Conservation (phyloP, 2,888 invertebrate genomes). For the Melitaea athalia region DNA sequence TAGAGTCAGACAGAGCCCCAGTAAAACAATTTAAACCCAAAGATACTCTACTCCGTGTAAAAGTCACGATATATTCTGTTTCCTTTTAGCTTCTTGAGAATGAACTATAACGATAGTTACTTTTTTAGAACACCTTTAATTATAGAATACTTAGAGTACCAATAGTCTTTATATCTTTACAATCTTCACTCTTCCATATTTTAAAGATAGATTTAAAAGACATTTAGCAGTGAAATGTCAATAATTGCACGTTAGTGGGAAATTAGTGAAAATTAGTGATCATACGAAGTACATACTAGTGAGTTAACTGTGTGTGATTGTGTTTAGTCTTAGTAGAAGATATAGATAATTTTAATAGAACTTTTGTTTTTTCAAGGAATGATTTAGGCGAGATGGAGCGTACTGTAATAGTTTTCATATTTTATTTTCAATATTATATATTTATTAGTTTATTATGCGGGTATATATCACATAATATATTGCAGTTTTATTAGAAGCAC, state of each 20-base stretch:
- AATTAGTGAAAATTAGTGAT: conserved; percentile 60
- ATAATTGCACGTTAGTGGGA: conserved; percentile 71
- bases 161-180: conserved; percentile 60
- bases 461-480: conserved; percentile 38
- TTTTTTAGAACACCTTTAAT: conserved; percentile 49
- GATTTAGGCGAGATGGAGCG: conserved; percentile 70
- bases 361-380: conserved; percentile 64
- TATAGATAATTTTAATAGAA: conserved; percentile 48
- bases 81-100: conserved; percentile 44
- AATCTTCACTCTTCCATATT: conserved; percentile 82
- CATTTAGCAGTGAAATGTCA: conserved; percentile 56
- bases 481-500: conserved; percentile 39
- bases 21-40: conserved; percentile 23
- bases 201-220: conserved; percentile 52
- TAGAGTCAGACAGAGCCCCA: conserved; percentile 33
- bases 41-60: conserved; percentile 38
- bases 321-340: conserved; percentile 58
- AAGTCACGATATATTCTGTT: conserved; percentile 39
- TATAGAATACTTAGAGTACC: conserved; percentile 42
- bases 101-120: conserved; percentile 38
- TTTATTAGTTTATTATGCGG: conserved; percentile 44
- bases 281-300: conserved; percentile 57
- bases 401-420: conserved; percentile 55
- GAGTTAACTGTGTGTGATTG: conserved; percentile 66
- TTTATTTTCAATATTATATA: conserved; percentile 42